Evolutionary conservation across 2,797 vertebrate genomes (phyloP).

Genomic region (Denticeps clupeoides): DNA sequence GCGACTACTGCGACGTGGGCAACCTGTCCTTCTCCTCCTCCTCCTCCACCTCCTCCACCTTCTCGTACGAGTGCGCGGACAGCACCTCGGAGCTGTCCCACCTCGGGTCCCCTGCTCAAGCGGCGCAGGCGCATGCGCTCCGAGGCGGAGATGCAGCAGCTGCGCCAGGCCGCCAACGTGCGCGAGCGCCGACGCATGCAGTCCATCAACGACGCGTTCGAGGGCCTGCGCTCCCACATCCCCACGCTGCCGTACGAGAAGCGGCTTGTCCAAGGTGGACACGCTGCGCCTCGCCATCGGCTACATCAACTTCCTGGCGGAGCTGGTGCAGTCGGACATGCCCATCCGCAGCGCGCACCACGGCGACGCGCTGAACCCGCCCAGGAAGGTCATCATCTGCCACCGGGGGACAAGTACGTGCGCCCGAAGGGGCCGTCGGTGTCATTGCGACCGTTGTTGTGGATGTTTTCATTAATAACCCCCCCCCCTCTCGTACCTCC

Average conservation of each 20-base stretch:
- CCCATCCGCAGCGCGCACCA: slow-evolving; percentile 73
- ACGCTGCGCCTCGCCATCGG: slow-evolving; percentile 89
- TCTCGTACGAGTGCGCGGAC: slow-evolving; percentile 60
- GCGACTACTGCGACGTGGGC: slow-evolving; percentile 61
- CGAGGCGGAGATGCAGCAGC: slow-evolving; percentile 83
- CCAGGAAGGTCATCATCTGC: slow-evolving; percentile 93
- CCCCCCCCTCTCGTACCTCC: slow-evolving; percentile 9
- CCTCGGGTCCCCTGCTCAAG: slow-evolving; percentile 57
- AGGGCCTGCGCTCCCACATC: slow-evolving; percentile 88
- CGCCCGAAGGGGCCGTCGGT: too few relatives aligned
- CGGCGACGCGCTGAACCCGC: slow-evolving; percentile 65
- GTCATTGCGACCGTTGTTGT: background rate
- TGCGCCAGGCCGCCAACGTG: slow-evolving; percentile 87
- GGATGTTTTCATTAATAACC: background rate
- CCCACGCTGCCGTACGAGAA: slow-evolving; percentile 91
- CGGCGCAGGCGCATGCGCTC: slow-evolving; percentile 75
- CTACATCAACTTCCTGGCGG: slow-evolving; percentile 94
- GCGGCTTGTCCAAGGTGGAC: slow-evolving; percentile 91
- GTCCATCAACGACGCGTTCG: slow-evolving; percentile 95
- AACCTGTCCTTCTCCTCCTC: slow-evolving; percentile 71
- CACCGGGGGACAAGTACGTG: slow-evolving; percentile 77
- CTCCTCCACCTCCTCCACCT: slow-evolving; percentile 63
- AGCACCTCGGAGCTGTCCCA: slow-evolving; percentile 64
- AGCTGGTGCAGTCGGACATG: slow-evolving; percentile 85
- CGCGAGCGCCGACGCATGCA: slow-evolving; percentile 89